phyloP scores from a whole-genome alignment of 2,888 invertebrate genomes.

The Andricus quercusramuli region DNA sequence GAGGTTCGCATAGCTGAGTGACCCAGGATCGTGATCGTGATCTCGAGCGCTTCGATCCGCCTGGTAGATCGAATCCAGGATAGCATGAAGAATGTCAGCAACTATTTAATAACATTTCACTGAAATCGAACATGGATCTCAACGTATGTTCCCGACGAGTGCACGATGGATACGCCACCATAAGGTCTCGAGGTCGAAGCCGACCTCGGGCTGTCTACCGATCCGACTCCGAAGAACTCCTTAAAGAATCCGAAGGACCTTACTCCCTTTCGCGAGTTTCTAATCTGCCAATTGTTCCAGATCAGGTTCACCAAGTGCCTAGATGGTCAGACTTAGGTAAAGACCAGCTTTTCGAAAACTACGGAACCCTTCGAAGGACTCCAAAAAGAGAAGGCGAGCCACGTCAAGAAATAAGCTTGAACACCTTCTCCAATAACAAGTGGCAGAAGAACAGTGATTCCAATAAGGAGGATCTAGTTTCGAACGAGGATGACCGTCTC shows the following conservation, averaged over 20 bases:
- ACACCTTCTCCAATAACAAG: conserved; percentile 66
- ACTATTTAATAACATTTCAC: conserved; percentile 23
- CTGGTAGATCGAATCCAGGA: conserved; percentile 16
- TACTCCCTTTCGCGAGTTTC: conserved; percentile 65
- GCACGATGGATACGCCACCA: conserved; percentile 94
- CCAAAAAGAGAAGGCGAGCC: conserved; percentile 44
- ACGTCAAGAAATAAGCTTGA: conserved; percentile 60
- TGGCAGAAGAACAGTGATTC: conserved; percentile 35
- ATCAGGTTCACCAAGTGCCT: conserved; percentile 64
- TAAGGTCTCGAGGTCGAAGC: conserved; percentile 82
- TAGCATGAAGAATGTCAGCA: conserved; percentile 24
- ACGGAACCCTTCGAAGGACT: conserved; percentile 66
- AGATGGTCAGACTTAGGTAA: conserved; percentile 67
- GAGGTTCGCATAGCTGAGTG: conserved; percentile 12
- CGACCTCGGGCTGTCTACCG: conserved; percentile 71
- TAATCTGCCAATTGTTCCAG: conserved; percentile 59
- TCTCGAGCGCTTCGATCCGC: background rate
- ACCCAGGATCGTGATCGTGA: conserved; percentile 22
- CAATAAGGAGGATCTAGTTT: conserved; percentile 32
- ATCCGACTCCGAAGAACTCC: conserved; percentile 70
- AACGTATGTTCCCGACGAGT: conserved; percentile 80
- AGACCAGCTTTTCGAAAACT: conserved; percentile 67
- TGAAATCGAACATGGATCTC: conserved; percentile 65
- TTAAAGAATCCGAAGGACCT: conserved; percentile 68
- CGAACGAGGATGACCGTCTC: conserved; percentile 49